Conservation (phyloP, 2,888 invertebrate species). For the Monoplex corrugatus region DNA sequence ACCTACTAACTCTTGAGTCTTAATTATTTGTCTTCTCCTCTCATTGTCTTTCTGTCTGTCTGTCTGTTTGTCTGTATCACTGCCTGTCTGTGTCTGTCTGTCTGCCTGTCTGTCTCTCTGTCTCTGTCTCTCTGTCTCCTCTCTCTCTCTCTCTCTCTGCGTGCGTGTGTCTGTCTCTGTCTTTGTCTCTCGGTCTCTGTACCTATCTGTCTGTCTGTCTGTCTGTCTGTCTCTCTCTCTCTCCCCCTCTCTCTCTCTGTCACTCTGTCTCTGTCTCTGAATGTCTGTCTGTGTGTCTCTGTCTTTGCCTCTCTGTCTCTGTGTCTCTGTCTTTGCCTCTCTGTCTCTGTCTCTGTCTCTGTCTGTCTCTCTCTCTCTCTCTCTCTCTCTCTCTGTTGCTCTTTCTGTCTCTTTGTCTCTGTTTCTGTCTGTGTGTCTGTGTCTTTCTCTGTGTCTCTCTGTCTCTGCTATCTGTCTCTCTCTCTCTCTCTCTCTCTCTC, state of each 20-base stretch:
- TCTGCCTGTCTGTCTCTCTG: no score
- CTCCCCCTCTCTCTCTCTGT: neutral
- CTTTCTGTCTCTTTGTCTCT: neutral
- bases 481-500: no score
- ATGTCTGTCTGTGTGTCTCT: neutral
- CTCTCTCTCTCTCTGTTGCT: neutral
- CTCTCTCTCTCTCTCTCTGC: slow-evolving; percentile 18
- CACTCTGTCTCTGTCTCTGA: neutral
- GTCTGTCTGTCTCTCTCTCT: neutral
- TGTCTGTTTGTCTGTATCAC: neutral
- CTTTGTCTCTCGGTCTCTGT: neutral
- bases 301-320: neutral
- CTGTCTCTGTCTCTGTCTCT: neutral
- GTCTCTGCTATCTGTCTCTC: neutral
- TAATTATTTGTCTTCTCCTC: no score
- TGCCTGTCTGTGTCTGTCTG: no score
- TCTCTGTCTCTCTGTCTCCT: slow-evolving; percentile 40
- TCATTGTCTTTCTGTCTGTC: no score
- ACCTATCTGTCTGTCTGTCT: no score
- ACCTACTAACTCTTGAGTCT: no score
- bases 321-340: no score
- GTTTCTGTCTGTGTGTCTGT: no score
- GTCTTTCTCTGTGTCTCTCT: no score
- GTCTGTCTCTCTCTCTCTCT: neutral
- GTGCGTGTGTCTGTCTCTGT: neutral